Evolutionary conservation across 2,888 invertebrate genomes (phyloP).

Genomic region (Caradrina kadenii): DNA sequence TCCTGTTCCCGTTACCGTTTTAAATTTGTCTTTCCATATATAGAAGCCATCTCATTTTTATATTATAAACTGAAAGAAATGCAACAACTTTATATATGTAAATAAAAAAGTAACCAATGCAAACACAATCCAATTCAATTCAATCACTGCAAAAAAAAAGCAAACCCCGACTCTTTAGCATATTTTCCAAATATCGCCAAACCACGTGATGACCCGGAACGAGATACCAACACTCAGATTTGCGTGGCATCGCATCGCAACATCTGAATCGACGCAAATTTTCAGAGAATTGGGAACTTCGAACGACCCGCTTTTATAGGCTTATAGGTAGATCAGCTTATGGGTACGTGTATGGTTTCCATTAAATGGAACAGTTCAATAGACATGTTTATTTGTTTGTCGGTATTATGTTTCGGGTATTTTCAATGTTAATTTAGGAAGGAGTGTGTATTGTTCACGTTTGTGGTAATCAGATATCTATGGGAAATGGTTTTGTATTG

Average conservation of each 20-base stretch:
- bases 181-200: background rate
- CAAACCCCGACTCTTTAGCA: background rate
- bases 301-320: background rate
- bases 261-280: constrained; percentile 14
- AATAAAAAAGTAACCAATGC: no score
- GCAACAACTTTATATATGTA: no score
- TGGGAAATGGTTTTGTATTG: constrained; percentile 11
- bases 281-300: constrained; percentile 3
- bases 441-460: constrained; percentile 3
- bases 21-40: no score
- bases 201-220: constrained; percentile 19
- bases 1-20: no score
- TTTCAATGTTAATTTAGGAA: constrained; percentile 29
- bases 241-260: background rate
- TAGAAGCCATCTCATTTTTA: no score
- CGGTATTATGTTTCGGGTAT: constrained; percentile 27
- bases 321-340: no score
- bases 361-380: constrained; percentile 14
- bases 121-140: no score
- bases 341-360: background rate
- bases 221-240: constrained; percentile 11
- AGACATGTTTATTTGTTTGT: constrained; percentile 26
- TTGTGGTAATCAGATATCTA: constrained; percentile 16
- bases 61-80: no score
- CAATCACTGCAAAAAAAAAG: no score